Evolutionary conservation across 1,140 invertebrate genomes (phyloP).

Genomic region (Phortica variegata): DNA sequence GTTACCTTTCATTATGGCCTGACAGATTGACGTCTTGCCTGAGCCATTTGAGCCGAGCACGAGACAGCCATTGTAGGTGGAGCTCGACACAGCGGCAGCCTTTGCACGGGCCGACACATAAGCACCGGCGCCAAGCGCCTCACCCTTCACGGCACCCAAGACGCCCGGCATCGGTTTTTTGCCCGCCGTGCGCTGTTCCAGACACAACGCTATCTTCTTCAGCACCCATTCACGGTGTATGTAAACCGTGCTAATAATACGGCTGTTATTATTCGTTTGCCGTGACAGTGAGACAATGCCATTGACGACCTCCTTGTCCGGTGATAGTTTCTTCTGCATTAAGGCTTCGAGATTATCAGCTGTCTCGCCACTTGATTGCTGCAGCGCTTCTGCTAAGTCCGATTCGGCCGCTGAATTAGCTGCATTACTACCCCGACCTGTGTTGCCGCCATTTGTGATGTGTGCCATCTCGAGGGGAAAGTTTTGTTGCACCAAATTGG

Average conservation of each 20-base stretch:
- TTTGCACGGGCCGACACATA: conserved; percentile 43
- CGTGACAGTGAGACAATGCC: conserved; percentile 23
- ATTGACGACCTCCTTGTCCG: conserved; percentile 52
- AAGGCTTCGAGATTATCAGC: conserved; percentile 45
- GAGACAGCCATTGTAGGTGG: conserved; percentile 52
- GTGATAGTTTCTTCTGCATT: conserved; percentile 52
- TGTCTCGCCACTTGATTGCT: conserved; percentile 25
- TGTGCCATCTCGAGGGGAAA: conserved; percentile 32
- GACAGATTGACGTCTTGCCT: conserved; percentile 80
- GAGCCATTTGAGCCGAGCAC: conserved; percentile 66
- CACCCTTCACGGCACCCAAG: conserved; percentile 27
- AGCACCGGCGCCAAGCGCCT: not conserved
- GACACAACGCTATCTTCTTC: conserved; percentile 86
- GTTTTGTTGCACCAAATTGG: conserved; percentile 55
- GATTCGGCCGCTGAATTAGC: conserved; percentile 29
- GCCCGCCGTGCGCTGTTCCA: conserved; percentile 74
- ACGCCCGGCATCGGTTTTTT: conserved; percentile 43
- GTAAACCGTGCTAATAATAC: conserved; percentile 39
- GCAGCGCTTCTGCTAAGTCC: conserved; percentile 20
- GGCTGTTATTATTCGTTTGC: conserved; percentile 15
- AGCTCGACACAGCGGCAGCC: conserved; percentile 44
- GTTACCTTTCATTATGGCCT: conserved; percentile 55
- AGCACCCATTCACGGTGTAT: conserved; percentile 87
- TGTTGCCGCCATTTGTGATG: conserved; percentile 4
- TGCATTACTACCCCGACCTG: conserved; percentile 1